These are phyloP conservation scores for Metopolophium dirhodum DNA, from an alignment of 1,140 invertebrate genomes.

Conservation along the genomic window DNA sequence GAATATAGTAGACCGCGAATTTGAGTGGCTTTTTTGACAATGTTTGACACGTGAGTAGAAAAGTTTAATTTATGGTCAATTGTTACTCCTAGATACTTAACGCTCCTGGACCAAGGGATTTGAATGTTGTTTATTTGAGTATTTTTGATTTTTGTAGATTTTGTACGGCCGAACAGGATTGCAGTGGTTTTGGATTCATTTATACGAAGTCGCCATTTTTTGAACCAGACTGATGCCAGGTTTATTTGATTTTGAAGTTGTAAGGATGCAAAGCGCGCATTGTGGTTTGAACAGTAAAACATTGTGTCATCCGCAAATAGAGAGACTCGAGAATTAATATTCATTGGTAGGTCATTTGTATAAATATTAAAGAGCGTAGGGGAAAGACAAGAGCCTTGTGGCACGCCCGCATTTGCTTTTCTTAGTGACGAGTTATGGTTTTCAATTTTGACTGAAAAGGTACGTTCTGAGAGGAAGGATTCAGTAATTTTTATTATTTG, in stretches of 20 bases:
- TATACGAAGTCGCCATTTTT: not conserved
- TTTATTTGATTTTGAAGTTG: not conserved
- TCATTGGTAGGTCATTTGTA: not conserved
- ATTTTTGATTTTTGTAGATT: not conserved
- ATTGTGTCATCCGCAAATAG: slow-evolving; percentile 16
- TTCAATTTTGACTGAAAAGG: not conserved
- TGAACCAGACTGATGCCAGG: not conserved
- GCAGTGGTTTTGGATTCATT: not conserved
- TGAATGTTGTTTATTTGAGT: not conserved
- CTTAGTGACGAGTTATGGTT: not conserved
- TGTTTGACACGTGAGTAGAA: not conserved
- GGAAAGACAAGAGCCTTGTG: slow-evolving; percentile 31
- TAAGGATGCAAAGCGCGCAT: not conserved
- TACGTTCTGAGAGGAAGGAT: too few species aligned
- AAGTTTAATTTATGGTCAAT: not conserved
- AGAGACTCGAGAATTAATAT: not conserved
- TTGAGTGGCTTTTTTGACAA: too few species aligned
- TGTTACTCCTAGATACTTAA: slow-evolving; percentile 15
- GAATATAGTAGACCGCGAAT: too few species aligned
- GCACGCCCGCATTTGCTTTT: not conserved
- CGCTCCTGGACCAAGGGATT: not conserved
- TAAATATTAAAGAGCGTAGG: slow-evolving; percentile 1
- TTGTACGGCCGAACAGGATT: not conserved
- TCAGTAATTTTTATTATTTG: too few species aligned
- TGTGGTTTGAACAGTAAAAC: not conserved